These are phyloP conservation scores for Lepidocyrtinus sp. DNA, from an alignment of 2,888 invertebrate species.

Conservation along the genomic window DNA sequence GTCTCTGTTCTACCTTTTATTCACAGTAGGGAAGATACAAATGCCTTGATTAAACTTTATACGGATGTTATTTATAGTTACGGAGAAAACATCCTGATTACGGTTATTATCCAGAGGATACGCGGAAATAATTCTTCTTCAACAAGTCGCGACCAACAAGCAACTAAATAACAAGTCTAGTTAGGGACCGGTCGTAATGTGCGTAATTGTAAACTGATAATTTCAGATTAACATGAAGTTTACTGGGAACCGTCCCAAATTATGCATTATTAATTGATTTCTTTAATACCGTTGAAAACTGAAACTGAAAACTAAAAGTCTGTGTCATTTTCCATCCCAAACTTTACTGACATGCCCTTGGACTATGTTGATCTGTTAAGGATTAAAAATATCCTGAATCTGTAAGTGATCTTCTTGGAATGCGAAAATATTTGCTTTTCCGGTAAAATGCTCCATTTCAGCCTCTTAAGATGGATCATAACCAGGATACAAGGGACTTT, in stretches of 20 bases:
- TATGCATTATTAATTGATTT: too few relatives aligned
- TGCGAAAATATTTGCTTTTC: not conserved
- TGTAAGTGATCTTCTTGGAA: constrained; percentile 7
- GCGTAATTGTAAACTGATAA: too few relatives aligned
- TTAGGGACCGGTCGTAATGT: not conserved
- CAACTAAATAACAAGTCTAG: not conserved
- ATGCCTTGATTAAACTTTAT: too few relatives aligned
- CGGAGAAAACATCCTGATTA: not conserved
- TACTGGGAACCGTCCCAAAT: too few relatives aligned
- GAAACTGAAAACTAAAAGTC: too few relatives aligned
- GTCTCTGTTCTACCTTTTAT: not conserved
- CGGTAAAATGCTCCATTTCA: too few relatives aligned
- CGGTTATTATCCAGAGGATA: not conserved
- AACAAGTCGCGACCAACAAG: not conserved
- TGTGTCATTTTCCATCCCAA: too few relatives aligned
- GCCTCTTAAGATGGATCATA: constrained; percentile 4
- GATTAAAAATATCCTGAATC: too few relatives aligned
- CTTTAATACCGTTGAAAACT: too few relatives aligned
- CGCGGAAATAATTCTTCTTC: not conserved
- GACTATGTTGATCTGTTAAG: too few relatives aligned
- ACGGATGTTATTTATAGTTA: not conserved
- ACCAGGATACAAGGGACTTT: not conserved
- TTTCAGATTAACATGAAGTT: too few relatives aligned
- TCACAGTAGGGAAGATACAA: not conserved
- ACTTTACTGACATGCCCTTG: too few relatives aligned